phyloP scores from a whole-genome alignment of 2,113 vertebrate genomes.

The Mormyrus iriodes region DNA sequence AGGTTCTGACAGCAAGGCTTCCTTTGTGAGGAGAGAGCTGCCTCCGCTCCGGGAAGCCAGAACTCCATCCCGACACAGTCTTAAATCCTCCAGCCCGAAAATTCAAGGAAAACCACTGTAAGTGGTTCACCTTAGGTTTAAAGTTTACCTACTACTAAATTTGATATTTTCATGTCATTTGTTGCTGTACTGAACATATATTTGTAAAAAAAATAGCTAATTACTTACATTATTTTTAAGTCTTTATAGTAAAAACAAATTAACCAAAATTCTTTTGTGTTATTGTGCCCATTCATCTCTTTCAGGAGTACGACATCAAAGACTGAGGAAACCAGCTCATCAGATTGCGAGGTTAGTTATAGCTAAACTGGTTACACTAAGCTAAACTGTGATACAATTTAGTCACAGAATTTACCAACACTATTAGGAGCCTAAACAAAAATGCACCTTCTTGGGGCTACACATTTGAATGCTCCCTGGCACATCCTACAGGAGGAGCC shows the following conservation, averaged over 20 bases:
- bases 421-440: neutral
- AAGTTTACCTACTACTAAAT: neutral
- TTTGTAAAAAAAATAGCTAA: no score
- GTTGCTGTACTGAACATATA: neutral
- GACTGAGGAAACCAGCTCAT: conserved; percentile 33
- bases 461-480: neutral
- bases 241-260: neutral
- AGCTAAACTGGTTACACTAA: neutral
- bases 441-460: neutral
- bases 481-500: conserved; percentile 57
- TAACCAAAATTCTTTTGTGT: neutral
- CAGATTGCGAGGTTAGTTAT: conserved; percentile 53
- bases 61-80: conserved; percentile 23
- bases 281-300: neutral
- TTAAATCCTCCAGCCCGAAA: conserved; percentile 19
- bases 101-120: neutral
- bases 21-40: neutral
- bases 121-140: neutral
- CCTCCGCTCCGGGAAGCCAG: conserved; percentile 29
- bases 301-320: conserved; percentile 32
- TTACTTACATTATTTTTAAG: no score
- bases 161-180: neutral
- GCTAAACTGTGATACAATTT: neutral
- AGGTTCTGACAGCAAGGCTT: conserved; percentile 38
- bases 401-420: neutral